A percentile compares a stretch with the other conserved stretches of the same genome.
phyloP scores from a whole-genome alignment of 1,140 invertebrate genomes.

The Magallana ariakensis region DNA sequence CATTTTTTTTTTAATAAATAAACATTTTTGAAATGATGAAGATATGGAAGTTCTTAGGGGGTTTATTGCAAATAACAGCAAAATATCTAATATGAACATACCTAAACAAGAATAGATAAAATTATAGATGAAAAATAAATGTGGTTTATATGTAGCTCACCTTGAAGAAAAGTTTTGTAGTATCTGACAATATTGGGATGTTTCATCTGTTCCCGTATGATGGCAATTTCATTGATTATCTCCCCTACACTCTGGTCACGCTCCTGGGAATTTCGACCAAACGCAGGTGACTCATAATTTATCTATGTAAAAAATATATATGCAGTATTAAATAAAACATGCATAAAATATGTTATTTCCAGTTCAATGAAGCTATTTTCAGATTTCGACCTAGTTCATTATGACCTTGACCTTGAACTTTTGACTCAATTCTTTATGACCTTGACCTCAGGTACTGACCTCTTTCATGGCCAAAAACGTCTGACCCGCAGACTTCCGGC shows the following conservation, averaged over 20 bases:
- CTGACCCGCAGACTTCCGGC: conserved; percentile 76
- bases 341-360: neutral
- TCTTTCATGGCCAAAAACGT: conserved; percentile 80
- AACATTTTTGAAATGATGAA: neutral
- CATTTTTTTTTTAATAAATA: neutral
- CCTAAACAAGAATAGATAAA: neutral
- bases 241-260: conserved; percentile 77
- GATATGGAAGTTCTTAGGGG: no score
- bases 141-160: conserved; percentile 57
- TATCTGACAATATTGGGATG: conserved; percentile 80
- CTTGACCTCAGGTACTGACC: conserved; percentile 63
- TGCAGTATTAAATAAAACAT: conserved; percentile 17
- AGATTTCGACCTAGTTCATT: no score
- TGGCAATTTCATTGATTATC: conserved; percentile 79
- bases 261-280: conserved; percentile 74
- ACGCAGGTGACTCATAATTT: conserved; percentile 73
- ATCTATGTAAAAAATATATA: no score
- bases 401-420: no score
- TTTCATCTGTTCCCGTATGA: conserved; percentile 79
- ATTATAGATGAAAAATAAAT: neutral
- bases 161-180: conserved; percentile 78
- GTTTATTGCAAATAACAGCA: no score
- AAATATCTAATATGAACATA: neutral
- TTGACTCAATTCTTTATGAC: neutral
- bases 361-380: no score